Conservation (phyloP, 2,888 invertebrate species). For the Gnatocerus cornutus region DNA sequence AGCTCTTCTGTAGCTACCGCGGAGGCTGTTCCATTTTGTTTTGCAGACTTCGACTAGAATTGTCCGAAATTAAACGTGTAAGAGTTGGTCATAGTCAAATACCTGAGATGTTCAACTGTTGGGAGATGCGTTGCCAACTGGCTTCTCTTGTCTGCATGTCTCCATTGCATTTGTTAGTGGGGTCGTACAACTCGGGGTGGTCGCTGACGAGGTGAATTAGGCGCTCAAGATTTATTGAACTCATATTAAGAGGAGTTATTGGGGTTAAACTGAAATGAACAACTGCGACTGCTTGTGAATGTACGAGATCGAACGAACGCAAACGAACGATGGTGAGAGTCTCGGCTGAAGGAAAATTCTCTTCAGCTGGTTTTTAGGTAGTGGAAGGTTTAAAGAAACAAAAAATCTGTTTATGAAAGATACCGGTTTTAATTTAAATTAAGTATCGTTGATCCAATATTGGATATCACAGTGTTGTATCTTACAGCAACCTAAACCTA, state of each 20-base stretch:
- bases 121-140: background rate
- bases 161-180: background rate
- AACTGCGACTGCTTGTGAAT: background rate
- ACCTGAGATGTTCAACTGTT: conserved; percentile 5
- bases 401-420: conserved; percentile 55
- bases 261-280: too few species aligned
- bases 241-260: too few species aligned
- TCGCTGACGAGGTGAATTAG: conserved; percentile 3
- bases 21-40: conserved; percentile 21
- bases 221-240: background rate
- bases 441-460: conserved; percentile 63
- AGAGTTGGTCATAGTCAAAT: background rate
- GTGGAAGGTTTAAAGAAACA: conserved; percentile 23
- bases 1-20: conserved; percentile 14
- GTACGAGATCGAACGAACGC: conserved; percentile 13
- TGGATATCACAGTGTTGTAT: conserved; percentile 68
- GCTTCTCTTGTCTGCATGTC: conserved; percentile 5
- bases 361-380: too few species aligned
- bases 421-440: conserved; percentile 59
- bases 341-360: too few species aligned
- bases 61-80: background rate
- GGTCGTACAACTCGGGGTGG: conserved; percentile 15
- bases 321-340: conserved; percentile 12
- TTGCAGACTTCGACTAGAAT: conserved; percentile 13
- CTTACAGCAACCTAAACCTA: conserved; percentile 60